Percentiles rank a stretch among this genome's conserved stretches.
These are phyloP conservation scores for Nycticryphes semicollaris DNA, from an alignment of 2,113 vertebrate genomes.

Conservation along the genomic window DNA sequence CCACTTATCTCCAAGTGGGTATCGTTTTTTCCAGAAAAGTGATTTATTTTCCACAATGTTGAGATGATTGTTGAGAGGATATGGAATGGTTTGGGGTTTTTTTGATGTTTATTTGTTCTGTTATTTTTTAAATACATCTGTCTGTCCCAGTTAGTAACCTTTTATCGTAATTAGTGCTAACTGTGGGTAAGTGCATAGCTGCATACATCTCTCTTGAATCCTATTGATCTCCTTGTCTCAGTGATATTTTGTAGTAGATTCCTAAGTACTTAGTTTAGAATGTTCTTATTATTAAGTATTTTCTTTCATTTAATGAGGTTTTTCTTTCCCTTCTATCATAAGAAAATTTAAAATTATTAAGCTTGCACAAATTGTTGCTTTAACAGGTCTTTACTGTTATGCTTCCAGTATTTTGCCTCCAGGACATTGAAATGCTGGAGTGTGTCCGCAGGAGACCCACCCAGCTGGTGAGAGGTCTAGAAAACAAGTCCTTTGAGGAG, in stretches of 20 bases:
- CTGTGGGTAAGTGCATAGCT: neutral
- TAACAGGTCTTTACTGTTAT: neutral
- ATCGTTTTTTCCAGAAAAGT: neutral
- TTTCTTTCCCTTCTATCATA: neutral
- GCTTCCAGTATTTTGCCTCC: neutral
- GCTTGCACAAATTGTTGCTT: neutral
- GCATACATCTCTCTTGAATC: neutral
- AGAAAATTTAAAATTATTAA: neutral
- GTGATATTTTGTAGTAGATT: neutral
- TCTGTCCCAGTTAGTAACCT: neutral
- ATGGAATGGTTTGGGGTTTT: neutral
- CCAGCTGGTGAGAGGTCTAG: too few species aligned
- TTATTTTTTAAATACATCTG: neutral
- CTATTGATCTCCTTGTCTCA: neutral
- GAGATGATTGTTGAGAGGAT: neutral
- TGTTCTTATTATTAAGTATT: neutral
- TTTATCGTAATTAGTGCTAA: neutral
- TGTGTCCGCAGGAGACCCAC: too few species aligned
- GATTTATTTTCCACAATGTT: neutral
- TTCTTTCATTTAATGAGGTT: neutral
- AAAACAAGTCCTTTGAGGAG: too few species aligned
- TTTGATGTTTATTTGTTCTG: too few species aligned
- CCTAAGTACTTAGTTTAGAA: neutral
- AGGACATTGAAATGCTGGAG: too few species aligned
- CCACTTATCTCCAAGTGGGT: neutral